Evolutionary conservation across 92 coral and sea anemone species (phyloP).

Genomic region (Siderastrea siderea): DNA sequence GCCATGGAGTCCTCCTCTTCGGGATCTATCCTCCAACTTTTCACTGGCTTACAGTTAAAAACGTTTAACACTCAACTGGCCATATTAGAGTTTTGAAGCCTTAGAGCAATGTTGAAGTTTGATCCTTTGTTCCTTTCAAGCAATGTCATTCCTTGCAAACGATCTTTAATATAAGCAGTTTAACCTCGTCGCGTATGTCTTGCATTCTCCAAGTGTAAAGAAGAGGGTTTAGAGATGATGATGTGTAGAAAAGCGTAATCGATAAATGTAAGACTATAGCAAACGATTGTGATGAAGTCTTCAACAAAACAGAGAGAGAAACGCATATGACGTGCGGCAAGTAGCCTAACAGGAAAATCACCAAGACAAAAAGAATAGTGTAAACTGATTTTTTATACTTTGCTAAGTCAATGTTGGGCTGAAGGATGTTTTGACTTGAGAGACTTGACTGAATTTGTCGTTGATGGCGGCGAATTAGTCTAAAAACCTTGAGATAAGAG

Average conservation of each 20-base stretch:
- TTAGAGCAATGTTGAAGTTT: no score
- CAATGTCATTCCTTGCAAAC: background rate
- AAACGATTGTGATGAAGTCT: background rate
- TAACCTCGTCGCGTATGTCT: slow-evolving; percentile 3
- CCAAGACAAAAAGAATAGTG: background rate
- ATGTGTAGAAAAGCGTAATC: background rate
- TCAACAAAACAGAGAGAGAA: background rate
- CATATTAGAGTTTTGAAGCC: no score
- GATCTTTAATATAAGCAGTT: background rate
- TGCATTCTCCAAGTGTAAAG: background rate
- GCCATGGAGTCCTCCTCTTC: no score
- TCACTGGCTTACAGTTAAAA: no score
- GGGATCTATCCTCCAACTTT: no score
- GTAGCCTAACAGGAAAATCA: background rate
- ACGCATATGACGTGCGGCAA: background rate
- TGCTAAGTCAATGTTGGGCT: background rate
- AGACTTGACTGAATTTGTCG: background rate
- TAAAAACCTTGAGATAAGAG: background rate
- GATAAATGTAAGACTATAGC: background rate
- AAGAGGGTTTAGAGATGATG: slow-evolving; percentile 9
- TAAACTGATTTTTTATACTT: background rate
- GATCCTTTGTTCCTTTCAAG: no score
- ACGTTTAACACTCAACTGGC: no score
- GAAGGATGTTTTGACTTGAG: background rate
- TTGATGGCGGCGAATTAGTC: slow-evolving; percentile 4